Conservation (phyloP, 2,113 vertebrate genomes). For the Mustela nigripes region DNA sequence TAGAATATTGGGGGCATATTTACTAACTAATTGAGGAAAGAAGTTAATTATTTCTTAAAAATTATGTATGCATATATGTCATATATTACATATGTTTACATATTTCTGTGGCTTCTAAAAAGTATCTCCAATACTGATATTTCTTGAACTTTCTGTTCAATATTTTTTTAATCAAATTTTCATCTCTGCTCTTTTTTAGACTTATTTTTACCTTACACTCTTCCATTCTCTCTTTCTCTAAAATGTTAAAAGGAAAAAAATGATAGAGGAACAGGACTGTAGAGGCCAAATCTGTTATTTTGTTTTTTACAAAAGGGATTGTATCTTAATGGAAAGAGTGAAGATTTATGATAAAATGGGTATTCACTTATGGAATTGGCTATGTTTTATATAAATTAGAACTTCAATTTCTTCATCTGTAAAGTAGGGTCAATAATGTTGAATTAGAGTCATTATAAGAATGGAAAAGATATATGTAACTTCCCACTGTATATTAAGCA, state of each 20-base stretch:
- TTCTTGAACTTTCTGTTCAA: background rate
- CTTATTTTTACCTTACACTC: background rate
- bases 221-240: background rate
- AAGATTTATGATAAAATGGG: background rate
- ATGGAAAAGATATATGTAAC: background rate
- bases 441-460: background rate
- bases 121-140: background rate
- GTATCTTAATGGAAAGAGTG: background rate
- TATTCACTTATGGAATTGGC: background rate
- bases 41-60: background rate
- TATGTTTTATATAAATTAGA: background rate
- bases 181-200: background rate
- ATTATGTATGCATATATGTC: background rate
- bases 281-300: background rate
- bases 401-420: background rate
- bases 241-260: background rate
- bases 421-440: background rate
- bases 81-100: background rate
- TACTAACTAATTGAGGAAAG: background rate
- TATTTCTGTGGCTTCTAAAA: background rate
- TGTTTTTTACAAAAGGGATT: background rate
- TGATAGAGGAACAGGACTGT: background rate
- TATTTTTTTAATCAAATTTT: background rate
- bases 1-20: background rate
- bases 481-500: background rate